Conservation (phyloP, 2,888 invertebrate genomes). For the Clivina fossor region DNA sequence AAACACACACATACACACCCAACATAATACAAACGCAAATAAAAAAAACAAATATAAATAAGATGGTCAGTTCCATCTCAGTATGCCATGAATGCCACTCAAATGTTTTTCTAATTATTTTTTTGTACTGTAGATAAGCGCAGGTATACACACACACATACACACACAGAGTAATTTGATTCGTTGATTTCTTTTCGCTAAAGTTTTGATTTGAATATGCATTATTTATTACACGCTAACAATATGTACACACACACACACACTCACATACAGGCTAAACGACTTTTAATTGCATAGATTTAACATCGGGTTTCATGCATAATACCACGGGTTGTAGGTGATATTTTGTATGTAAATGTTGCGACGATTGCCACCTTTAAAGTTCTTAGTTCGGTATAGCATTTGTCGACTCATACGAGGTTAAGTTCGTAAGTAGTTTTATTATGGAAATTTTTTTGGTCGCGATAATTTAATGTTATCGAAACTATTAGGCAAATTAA, state of each 20-base stretch:
- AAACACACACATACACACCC: too few relatives aligned
- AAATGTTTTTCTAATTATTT: conserved; percentile 17
- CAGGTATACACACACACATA: background rate
- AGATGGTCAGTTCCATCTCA: conserved; percentile 1
- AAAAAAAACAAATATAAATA: too few relatives aligned
- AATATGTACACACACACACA: conserved; percentile 7
- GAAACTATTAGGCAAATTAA: too few relatives aligned
- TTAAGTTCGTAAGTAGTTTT: too few relatives aligned
- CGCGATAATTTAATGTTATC: too few relatives aligned
- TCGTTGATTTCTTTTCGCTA: conserved; percentile 21
- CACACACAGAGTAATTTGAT: too few relatives aligned
- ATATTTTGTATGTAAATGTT: conserved; percentile 31
- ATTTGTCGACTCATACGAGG: too few relatives aligned
- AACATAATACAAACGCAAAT: too few relatives aligned
- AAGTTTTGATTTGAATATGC: conserved; percentile 18
- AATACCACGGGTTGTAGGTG: conserved; percentile 24
- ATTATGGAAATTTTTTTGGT: too few relatives aligned
- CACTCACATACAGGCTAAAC: conserved; percentile 21
- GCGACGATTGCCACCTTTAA: too few relatives aligned
- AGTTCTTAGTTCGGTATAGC: too few relatives aligned
- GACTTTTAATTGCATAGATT: conserved; percentile 31
- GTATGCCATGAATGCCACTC: conserved; percentile 16
- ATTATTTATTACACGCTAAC: conserved; percentile 30
- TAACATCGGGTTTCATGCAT: conserved; percentile 28
- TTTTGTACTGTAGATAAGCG: background rate